Evolutionary conservation across 2,797 vertebrate genomes (phyloP).

Genomic region (Euphonia xanthogaster): DNA sequence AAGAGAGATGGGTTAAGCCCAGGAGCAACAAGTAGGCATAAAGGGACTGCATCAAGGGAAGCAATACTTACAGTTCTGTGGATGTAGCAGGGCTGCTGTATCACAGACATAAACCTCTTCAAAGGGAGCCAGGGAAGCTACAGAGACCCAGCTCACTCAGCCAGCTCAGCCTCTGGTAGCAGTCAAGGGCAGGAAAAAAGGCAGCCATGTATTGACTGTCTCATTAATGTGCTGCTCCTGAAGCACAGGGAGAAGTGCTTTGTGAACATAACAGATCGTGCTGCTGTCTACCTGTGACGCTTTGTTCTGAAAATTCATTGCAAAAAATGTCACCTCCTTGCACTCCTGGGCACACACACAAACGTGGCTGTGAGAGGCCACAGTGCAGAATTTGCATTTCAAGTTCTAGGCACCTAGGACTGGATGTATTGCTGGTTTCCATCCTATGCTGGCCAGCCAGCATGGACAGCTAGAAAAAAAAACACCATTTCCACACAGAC

Average conservation of each 20-base stretch:
- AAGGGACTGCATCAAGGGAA: not conserved
- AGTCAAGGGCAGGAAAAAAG: constrained; percentile 71
- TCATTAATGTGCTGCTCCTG: constrained; percentile 66
- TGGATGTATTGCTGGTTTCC: not conserved
- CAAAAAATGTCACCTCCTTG: not conserved
- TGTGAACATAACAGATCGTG: not conserved
- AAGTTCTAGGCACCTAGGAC: not conserved
- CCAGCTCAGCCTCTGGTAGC: constrained; percentile 79
- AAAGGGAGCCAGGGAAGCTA: constrained; percentile 72
- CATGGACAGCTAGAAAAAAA: not conserved
- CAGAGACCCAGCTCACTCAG: constrained; percentile 74
- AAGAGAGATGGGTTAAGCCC: not conserved
- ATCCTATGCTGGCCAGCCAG: not conserved
- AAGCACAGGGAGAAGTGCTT: constrained; percentile 1
- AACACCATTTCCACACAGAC: not conserved
- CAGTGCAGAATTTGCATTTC: not conserved
- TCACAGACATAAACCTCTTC: constrained; percentile 74
- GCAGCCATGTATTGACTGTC: constrained; percentile 55
- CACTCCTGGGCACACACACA: accelerated
- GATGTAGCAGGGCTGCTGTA: constrained; percentile 48
- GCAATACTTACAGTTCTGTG: constrained; percentile 49
- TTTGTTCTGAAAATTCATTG: not conserved
- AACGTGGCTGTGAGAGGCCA: not conserved
- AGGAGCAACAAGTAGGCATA: not conserved
- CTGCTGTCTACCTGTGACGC: not conserved